phyloP scores from a whole-genome alignment of 1,140 invertebrate genomes.

The Pseudomyrmex concolor region DNA sequence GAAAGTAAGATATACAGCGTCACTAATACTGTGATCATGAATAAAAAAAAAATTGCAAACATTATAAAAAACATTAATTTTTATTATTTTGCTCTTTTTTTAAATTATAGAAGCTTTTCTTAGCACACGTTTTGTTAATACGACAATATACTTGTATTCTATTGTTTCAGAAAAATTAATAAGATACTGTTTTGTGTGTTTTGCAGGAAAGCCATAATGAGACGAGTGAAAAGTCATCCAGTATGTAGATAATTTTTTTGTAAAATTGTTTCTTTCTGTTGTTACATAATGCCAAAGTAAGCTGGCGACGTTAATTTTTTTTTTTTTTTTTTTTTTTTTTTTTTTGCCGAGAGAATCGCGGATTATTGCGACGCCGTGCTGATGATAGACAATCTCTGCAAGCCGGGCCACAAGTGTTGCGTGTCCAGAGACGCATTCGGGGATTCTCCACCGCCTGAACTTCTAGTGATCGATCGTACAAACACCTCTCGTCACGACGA shows the following conservation, averaged over 20 bases:
- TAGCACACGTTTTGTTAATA: neutral
- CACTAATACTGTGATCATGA: neutral
- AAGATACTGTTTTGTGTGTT: neutral
- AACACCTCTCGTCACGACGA: slow-evolving; percentile 78
- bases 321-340: too few species aligned
- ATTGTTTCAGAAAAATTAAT: neutral
- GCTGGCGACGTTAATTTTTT: neutral
- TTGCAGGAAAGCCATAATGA: slow-evolving; percentile 70
- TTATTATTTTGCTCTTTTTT: neutral
- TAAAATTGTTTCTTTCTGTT: slow-evolving; percentile 20
- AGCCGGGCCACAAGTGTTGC: slow-evolving; percentile 90
- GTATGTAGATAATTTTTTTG: slow-evolving; percentile 71
- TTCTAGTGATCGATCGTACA: slow-evolving; percentile 87
- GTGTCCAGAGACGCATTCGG: slow-evolving; percentile 90
- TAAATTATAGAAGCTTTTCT: slow-evolving; percentile 4
- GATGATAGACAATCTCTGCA: slow-evolving; percentile 89
- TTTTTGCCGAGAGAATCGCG: slow-evolving; percentile 90
- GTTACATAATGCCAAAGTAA: neutral
- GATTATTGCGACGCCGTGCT: slow-evolving; percentile 94
- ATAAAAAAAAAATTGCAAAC: neutral
- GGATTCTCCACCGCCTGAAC: slow-evolving; percentile 89
- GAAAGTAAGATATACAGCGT: slow-evolving; percentile 8
- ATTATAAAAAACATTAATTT: neutral
- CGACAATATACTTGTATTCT: slow-evolving; percentile 6
- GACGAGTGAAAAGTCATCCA: slow-evolving; percentile 57